Evolutionary conservation across 2,888 invertebrate species (phyloP), one percentile per base, ranked within the genome.

Genomic region (Argynnis bischoffii): DNA sequence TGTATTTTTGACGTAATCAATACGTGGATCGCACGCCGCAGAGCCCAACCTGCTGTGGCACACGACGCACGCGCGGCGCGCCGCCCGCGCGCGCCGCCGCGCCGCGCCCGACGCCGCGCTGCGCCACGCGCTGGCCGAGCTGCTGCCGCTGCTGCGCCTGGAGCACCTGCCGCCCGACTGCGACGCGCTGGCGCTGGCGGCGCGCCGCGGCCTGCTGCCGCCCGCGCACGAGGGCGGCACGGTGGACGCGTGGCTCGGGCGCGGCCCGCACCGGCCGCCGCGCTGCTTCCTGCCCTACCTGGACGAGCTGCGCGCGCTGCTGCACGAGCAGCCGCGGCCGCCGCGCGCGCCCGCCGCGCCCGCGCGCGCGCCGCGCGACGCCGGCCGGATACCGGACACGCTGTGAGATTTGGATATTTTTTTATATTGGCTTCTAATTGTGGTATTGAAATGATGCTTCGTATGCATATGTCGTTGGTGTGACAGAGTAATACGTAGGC

Each of bases 211-310:
- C 48, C 71, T 86, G 3, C 63, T 86, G 41, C 11, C 51, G 83
- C 61, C 16, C 16, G n/a, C 59, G 11, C 48, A 15, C n/a, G 26
- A 15, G 8, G 16, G 31, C 66, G 95, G 73, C 95, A 95, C 66
- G 94, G 96, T 96, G 94, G 96, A 95, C 82, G 97, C 97, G 53
- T 97, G 97, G 97, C 96, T 97, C 72, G 94, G 96, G 21, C 94
- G 96, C 63, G 96, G 96, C 66, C 90, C 96, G 14, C 95, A 95
- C 82, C 95, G 97, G 6, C 95, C 98, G 75, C 98, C 99, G 63
- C 93, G 99, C 55, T 95, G 98, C 72, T 99, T 98, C 89, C 96
- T 97, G 94, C 98, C 99, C 51, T 98, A 98, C 86, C 97, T 97
- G 78, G 98, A 99, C 84, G 99, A 98, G 48, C 14, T 59, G 48